These are phyloP conservation scores for Dioctria rufipes DNA, from an alignment of 2,888 invertebrate genomes.

Conservation along the genomic window DNA sequence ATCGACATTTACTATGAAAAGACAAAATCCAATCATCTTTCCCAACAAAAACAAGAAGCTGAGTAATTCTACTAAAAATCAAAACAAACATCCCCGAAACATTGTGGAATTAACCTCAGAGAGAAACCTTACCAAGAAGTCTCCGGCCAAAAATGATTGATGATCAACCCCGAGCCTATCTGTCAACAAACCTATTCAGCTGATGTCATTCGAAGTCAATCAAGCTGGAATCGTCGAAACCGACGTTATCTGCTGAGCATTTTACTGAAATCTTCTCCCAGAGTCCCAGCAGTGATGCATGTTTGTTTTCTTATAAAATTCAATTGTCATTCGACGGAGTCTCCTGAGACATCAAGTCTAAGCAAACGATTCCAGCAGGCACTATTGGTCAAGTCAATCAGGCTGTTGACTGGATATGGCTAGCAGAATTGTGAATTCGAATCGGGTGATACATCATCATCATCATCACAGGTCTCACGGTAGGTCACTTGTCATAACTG, in stretches of 20 bases:
- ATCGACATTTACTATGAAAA: not conserved
- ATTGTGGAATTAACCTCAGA: conserved; percentile 6
- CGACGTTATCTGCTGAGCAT: not conserved
- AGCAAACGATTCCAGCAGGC: not conserved
- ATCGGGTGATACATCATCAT: conserved; percentile 62
- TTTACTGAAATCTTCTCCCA: not conserved
- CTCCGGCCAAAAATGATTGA: conserved; percentile 38
- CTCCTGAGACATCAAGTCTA: conserved; percentile 25
- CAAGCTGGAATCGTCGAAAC: conserved; percentile 30
- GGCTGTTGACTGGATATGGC: not conserved
- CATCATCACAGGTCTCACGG: conserved; percentile 60
- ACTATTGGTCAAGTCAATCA: not conserved
- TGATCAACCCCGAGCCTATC: conserved; percentile 52
- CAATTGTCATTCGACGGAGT: conserved; percentile 47
- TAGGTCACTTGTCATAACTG: conserved; percentile 63
- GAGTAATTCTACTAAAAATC: conserved; percentile 41
- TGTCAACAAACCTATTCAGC: conserved; percentile 55
- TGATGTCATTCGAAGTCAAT: conserved; percentile 55
- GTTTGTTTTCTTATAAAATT: conserved; percentile 54
- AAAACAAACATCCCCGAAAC: conserved; percentile 51
- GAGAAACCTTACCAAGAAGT: conserved; percentile 30
- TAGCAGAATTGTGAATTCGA: not conserved
- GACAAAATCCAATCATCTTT: conserved; percentile 5
- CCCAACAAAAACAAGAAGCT: conserved; percentile 40
- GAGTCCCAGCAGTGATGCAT: conserved; percentile 15